Evolutionary conservation across 2,797 vertebrate genomes (phyloP), one percentile per base, ranked within the genome.

Genomic region (Eidolon dupreanum): DNA sequence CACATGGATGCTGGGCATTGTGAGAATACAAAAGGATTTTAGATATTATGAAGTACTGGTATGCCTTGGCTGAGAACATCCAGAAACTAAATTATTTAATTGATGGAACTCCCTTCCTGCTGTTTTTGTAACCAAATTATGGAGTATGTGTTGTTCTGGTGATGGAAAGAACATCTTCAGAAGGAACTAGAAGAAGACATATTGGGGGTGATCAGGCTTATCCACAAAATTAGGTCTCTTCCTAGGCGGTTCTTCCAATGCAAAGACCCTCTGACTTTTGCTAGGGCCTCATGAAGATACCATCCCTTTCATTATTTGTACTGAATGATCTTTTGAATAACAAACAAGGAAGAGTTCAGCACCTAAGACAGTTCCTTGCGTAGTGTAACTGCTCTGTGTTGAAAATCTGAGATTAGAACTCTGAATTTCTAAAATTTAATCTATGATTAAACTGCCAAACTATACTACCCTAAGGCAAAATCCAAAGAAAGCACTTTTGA

Each of bases 401-500:
- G 16, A 53, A 17, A 61, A 63, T 91, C 65, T 85, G 41, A 84
- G 17, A 59, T 88, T 92, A 71, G 28, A 85, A 77, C 71, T 63
- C 66, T 74, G 51, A 84, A 68, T 85, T 90, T 79, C 51, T 93
- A 55, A 96, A 88, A 24, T 31, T 51, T 88, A n/a, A 71, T 26
- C 41, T 43, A 22, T 74, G 36, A 46, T 59, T 38, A 74, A 61
- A 90, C 43, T 46, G 33, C n/a, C 28, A 90, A 17, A 57, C 33
- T 93, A 20, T 63, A 63, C 24, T 57, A 12, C 46, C 79, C 41
- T 36, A 85, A 31, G 12, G 19, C 49, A 89, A 24, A 89, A 83
- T 93, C 61, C 53, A 55, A 63, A 92, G 66, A 65, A 59, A 74
- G 2, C 12, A 77, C 31, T 55, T 94, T 38, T 53, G 43, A 49